phyloP scores from a whole-genome alignment of 1,140 invertebrate species.

The Sitophilus oryzae region DNA sequence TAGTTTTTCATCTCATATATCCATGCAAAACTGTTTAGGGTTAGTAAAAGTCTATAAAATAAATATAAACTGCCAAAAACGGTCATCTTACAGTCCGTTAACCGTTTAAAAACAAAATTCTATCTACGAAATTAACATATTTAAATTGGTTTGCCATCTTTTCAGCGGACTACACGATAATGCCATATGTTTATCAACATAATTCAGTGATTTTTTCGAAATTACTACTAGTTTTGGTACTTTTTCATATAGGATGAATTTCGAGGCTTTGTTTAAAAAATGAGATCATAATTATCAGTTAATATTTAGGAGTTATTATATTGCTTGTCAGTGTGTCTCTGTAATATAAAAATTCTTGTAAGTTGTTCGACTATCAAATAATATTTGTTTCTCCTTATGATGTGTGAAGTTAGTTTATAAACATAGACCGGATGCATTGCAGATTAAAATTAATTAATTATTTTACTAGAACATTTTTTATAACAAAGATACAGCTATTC shows the following conservation, averaged over 20 bases:
- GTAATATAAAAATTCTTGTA: not conserved
- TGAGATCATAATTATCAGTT: constrained; percentile 13
- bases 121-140: constrained; percentile 6
- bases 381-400: not conserved
- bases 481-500: not conserved
- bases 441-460: not conserved
- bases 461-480: no score
- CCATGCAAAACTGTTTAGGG: not conserved
- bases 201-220: not conserved
- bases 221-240: constrained; percentile 16
- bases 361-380: not conserved
- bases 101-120: constrained; percentile 2
- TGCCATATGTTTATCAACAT: not conserved
- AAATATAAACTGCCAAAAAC: constrained; percentile 6
- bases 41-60: not conserved
- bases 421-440: no score
- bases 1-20: not conserved
- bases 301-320: constrained; percentile 3
- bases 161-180: constrained; percentile 3
- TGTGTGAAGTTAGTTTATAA: not conserved
- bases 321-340: constrained; percentile 5
- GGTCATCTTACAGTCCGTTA: constrained; percentile 7
- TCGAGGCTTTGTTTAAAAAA: constrained; percentile 8
- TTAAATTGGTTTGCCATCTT: constrained; percentile 4
- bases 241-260: not conserved